Evolutionary conservation across 2,113 vertebrate species (phyloP).

Genomic region (Pelusios castaneus): DNA sequence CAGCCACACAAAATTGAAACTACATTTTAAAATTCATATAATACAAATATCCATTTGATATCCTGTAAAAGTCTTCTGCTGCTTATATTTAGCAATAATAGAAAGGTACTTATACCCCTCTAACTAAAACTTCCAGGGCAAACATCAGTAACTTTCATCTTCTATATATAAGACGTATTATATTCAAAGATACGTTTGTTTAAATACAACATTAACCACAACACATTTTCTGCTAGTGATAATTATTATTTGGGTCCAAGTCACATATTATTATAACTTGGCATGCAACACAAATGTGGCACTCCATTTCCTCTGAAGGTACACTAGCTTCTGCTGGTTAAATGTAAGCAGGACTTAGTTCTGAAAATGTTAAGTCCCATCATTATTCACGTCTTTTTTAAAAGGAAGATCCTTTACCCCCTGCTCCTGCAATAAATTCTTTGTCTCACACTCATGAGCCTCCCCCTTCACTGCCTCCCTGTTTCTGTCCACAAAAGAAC

Average conservation of each 20-base stretch:
- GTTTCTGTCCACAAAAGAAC: too few species aligned
- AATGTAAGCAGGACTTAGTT: not conserved
- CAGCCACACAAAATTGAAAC: not conserved
- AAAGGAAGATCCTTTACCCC: not conserved
- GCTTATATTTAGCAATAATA: not conserved
- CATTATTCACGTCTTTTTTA: not conserved
- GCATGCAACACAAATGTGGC: not conserved
- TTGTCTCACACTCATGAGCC: too few species aligned
- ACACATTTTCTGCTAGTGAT: not conserved
- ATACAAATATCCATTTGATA: not conserved
- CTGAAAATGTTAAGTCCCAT: not conserved
- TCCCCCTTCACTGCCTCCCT: too few species aligned
- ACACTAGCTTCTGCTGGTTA: not conserved
- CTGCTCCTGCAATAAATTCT: too few species aligned
- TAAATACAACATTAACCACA: slow-evolving; percentile 39
- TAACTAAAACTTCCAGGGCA: not conserved
- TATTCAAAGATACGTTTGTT: slow-evolving; percentile 34
- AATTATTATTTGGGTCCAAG: slow-evolving; percentile 48
- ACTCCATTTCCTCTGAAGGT: not conserved
- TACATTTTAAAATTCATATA: not conserved
- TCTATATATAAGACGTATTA: not conserved
- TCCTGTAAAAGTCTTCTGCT: not conserved
- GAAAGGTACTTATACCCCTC: not conserved
- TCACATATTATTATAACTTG: slow-evolving; percentile 49
- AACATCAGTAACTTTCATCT: slow-evolving; percentile 5